A percentile compares a stretch with the other conserved stretches of the same genome.
phyloP scores from a whole-genome alignment of 2,888 invertebrate species.

The Acleris emargana region DNA sequence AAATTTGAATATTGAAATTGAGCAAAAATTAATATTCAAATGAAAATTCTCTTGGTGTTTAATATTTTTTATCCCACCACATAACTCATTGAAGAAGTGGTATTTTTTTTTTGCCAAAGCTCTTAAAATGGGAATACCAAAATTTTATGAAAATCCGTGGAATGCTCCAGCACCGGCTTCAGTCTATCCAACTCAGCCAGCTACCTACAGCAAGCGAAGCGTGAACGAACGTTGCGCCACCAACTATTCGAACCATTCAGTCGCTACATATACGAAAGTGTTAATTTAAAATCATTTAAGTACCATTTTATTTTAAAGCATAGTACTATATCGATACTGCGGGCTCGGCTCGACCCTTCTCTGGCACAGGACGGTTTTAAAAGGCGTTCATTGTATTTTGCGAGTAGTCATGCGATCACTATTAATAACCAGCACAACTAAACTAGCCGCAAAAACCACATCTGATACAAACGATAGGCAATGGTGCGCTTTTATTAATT shows the following conservation, averaged over 20 bases:
- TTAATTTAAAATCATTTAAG: no score
- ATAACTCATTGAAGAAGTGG: neutral
- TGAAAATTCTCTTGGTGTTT: no score
- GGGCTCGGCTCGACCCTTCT: no score
- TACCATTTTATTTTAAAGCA: no score
- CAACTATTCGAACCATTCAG: neutral
- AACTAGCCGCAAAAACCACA: slow-evolving; percentile 7
- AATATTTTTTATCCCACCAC: no score
- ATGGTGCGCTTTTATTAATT: slow-evolving; percentile 14
- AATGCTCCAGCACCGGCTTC: neutral
- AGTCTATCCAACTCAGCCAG: neutral
- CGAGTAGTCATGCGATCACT: slow-evolving; percentile 6
- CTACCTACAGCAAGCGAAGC: neutral
- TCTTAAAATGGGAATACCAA: neutral
- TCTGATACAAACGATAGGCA: slow-evolving; percentile 14
- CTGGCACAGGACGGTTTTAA: no score
- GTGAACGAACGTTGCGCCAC: neutral
- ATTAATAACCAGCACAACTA: slow-evolving; percentile 3
- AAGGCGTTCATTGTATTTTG: neutral
- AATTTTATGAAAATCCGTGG: neutral
- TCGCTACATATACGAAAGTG: no score
- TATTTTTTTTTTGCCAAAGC: slow-evolving; percentile 10
- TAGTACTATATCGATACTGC: no score
- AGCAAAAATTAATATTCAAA: neutral
- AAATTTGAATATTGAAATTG: neutral